A percentile compares a stretch with the other conserved stretches of the same genome.
Evolutionary conservation across 2,797 vertebrate species (phyloP).

Genomic region (Rhinichthys osculus): DNA sequence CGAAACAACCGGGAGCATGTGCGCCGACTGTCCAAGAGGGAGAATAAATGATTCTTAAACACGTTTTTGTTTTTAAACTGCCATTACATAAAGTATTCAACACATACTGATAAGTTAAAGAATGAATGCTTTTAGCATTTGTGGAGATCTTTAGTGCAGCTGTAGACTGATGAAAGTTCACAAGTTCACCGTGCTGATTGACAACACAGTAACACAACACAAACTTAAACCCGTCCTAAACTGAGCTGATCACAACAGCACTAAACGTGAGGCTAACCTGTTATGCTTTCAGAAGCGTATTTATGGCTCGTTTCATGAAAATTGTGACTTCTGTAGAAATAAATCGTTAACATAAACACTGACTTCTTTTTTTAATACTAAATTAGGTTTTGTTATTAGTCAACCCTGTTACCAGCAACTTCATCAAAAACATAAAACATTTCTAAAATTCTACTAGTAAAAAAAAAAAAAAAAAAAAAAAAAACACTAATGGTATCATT

Average conservation of each 20-base stretch:
- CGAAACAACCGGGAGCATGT: constrained; percentile 69
- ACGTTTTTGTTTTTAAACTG: not conserved
- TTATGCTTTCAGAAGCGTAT: not conserved
- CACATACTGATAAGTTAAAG: not conserved
- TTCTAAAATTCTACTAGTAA: not conserved
- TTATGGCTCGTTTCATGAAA: not conserved
- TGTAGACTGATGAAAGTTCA: not conserved
- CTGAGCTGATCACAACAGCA: not conserved
- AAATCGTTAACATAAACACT: not conserved
- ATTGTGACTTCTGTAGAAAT: not conserved
- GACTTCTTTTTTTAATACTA: not conserved
- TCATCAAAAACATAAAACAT: not conserved
- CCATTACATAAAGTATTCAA: not conserved
- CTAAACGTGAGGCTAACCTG: not conserved
- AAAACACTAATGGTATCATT: not conserved
- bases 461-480: not conserved
- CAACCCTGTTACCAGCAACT: not conserved
- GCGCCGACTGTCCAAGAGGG: constrained; percentile 63
- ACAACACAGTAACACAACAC: constrained; percentile 27
- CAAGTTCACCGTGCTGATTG: not conserved
- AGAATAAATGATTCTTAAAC: not conserved
- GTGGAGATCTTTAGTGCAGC: not conserved
- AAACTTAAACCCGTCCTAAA: not conserved
- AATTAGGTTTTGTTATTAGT: not conserved
- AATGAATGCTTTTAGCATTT: not conserved